These are phyloP conservation scores for Archocentrus centrarchus DNA, from an alignment of 2,113 vertebrate genomes.

Conservation along the genomic window DNA sequence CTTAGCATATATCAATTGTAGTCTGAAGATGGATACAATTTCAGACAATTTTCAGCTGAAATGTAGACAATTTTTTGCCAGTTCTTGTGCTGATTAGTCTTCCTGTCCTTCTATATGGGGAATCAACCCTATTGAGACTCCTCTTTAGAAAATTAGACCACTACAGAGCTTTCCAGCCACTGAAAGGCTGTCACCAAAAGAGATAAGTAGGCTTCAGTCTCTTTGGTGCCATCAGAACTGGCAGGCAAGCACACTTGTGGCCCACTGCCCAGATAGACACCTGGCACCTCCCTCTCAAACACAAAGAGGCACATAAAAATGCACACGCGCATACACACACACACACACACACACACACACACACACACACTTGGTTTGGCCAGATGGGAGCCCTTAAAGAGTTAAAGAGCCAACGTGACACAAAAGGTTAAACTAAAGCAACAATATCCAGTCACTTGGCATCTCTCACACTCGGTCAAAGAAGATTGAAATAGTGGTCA, in stretches of 20 bases:
- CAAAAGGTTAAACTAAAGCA: slow-evolving; percentile 31
- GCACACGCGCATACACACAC: background rate
- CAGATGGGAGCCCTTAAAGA: slow-evolving; percentile 49
- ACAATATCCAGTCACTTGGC: slow-evolving; percentile 32
- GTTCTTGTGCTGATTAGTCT: background rate
- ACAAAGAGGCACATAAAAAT: slow-evolving; percentile 5
- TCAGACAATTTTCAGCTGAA: background rate
- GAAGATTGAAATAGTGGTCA: slow-evolving; percentile 12
- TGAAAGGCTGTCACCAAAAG: slow-evolving; percentile 29
- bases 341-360: background rate
- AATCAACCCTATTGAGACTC: slow-evolving; percentile 6
- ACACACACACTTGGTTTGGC: background rate
- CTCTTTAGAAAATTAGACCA: slow-evolving; percentile 39
- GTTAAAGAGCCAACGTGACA: slow-evolving; percentile 34
- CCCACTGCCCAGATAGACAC: slow-evolving; percentile 62
- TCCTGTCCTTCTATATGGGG: background rate
- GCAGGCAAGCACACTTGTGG: slow-evolving; percentile 50
- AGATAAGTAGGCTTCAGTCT: slow-evolving; percentile 49
- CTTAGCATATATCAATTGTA: background rate
- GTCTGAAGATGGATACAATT: background rate
- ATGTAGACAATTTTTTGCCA: background rate
- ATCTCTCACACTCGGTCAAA: slow-evolving; percentile 4
- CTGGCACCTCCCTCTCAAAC: slow-evolving; percentile 44
- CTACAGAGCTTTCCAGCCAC: background rate
- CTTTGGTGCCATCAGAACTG: slow-evolving; percentile 44